phyloP scores from a whole-genome alignment of 2,797 vertebrate species.

The Morelia viridis region DNA sequence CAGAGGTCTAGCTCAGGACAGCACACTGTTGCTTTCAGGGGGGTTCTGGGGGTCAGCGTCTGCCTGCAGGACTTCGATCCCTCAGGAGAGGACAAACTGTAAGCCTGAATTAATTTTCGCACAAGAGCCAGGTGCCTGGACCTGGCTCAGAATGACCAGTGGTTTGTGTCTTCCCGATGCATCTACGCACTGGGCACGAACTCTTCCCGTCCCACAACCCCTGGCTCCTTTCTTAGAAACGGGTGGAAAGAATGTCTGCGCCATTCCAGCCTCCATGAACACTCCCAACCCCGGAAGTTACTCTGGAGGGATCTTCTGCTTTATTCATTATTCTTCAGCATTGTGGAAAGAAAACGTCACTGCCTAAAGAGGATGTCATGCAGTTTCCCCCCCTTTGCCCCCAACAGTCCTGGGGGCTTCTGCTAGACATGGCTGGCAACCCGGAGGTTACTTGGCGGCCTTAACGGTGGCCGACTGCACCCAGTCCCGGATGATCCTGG shows the following conservation, averaged over 20 bases:
- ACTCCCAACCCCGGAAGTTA: too few species aligned
- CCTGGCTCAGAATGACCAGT: not conserved
- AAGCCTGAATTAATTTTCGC: not conserved
- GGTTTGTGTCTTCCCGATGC: not conserved
- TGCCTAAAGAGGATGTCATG: not conserved
- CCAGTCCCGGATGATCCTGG: constrained; percentile 80
- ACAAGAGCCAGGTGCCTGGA: too few species aligned
- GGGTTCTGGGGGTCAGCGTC: not conserved
- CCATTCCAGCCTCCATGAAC: not conserved
- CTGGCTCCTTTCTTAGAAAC: not conserved
- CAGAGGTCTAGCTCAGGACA: not conserved
- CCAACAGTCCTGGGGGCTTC: not conserved
- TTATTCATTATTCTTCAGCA: not conserved
- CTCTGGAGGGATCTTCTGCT: not conserved
- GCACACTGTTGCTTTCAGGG: not conserved
- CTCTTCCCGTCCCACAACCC: too few species aligned
- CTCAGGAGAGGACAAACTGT: too few species aligned
- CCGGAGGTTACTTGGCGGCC: accelerated
- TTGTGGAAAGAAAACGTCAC: not conserved
- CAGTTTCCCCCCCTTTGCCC: accelerated
- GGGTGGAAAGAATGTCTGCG: not conserved
- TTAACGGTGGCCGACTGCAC: constrained; percentile 59
- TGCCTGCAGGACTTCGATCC: too few species aligned
- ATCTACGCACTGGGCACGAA: not conserved
- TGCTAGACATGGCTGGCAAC: not conserved